phyloP scores from a whole-genome alignment of 2,113 vertebrate genomes.

The Myocastor coypus region DNA sequence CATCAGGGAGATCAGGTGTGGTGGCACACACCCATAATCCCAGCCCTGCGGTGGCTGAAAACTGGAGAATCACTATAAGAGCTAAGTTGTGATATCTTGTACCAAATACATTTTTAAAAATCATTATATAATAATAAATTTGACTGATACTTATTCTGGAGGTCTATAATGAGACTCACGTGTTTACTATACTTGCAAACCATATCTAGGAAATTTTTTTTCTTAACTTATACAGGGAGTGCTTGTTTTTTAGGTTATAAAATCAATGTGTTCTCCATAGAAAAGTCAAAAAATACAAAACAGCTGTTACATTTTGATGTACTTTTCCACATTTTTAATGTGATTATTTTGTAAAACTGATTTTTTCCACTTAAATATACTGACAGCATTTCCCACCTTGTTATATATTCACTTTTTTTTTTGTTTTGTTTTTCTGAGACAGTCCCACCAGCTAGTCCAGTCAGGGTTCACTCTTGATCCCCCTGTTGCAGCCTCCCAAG shows the following conservation, averaged over 20 bases:
- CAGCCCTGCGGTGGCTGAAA: too few relatives aligned
- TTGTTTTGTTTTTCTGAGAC: background rate
- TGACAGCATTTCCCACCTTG: conserved; percentile 27
- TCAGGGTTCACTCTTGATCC: background rate
- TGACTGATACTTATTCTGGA: conserved; percentile 49
- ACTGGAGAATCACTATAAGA: too few relatives aligned
- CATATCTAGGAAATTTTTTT: conserved; percentile 55
- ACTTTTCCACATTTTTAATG: conserved; percentile 39
- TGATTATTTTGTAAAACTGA: conserved; percentile 52
- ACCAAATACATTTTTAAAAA: background rate
- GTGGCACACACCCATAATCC: too few relatives aligned
- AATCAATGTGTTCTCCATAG: conserved; percentile 35
- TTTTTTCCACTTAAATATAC: conserved; percentile 41
- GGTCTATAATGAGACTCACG: conserved; percentile 6
- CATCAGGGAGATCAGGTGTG: too few relatives aligned
- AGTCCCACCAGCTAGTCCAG: background rate
- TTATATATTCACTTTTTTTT: background rate
- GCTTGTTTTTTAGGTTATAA: conserved; percentile 19
- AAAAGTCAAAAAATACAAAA: conserved; percentile 64
- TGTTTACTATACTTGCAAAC: conserved; percentile 16
- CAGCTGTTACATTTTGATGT: conserved; percentile 12
- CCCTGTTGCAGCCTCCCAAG: background rate
- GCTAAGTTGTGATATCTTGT: too few relatives aligned
- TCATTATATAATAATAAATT: conserved; percentile 29
- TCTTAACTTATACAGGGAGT: conserved; percentile 19